phyloP scores from a whole-genome alignment of 2,888 invertebrate species.

The Drosophila paucipuncta region DNA sequence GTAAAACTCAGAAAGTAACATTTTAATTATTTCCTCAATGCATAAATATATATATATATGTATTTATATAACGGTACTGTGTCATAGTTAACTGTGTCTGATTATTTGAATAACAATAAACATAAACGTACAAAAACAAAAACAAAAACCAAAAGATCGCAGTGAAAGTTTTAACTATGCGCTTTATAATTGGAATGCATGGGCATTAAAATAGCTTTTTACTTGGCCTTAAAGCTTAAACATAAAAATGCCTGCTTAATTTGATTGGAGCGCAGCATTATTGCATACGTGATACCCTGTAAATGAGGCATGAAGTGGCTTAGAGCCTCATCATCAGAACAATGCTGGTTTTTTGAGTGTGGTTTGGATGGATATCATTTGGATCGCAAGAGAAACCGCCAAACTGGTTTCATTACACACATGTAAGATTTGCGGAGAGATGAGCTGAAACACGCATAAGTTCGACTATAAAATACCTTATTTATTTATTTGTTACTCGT shows the following conservation, averaged over 20 bases:
- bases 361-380: constrained; percentile 20
- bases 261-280: neutral
- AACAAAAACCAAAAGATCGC: constrained; percentile 24
- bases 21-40: constrained; percentile 46
- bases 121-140: constrained; percentile 43
- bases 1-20: constrained; percentile 33
- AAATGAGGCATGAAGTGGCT: neutral
- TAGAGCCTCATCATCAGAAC: constrained; percentile 32
- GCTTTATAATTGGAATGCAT: constrained; percentile 51
- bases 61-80: constrained; percentile 41
- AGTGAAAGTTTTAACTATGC: constrained; percentile 68
- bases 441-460: constrained; percentile 31
- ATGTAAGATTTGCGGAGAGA: constrained; percentile 38
- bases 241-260: constrained; percentile 31
- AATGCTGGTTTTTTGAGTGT: constrained; percentile 10
- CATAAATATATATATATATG: constrained; percentile 8
- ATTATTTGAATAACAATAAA: constrained; percentile 66
- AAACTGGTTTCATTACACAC: constrained; percentile 64
- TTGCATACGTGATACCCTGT: constrained; percentile 29
- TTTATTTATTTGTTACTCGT: neutral
- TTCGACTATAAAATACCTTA: constrained; percentile 40
- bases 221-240: constrained; percentile 11
- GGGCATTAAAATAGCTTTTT: constrained; percentile 52
- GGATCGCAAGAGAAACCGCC: constrained; percentile 40
- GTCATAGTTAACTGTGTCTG: constrained; percentile 57